A percentile compares a stretch with the other conserved stretches of the same genome.
Evolutionary conservation across 2,113 vertebrate species (phyloP).

Genomic region (Odontesthes bonariensis): DNA sequence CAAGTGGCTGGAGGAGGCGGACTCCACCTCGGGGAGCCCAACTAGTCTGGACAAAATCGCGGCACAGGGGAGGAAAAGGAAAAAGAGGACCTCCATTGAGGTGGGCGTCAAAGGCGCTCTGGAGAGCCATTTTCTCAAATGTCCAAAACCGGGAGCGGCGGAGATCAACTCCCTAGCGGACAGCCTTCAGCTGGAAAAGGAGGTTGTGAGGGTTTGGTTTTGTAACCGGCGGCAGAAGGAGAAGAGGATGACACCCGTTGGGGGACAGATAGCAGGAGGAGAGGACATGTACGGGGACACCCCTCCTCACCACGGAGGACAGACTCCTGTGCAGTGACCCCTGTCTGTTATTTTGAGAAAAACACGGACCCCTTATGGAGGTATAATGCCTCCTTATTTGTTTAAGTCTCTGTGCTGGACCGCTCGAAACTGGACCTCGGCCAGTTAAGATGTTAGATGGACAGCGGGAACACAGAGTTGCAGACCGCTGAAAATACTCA

Average conservation of each 20-base stretch:
- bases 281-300: conserved; percentile 99
- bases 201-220: conserved; percentile 99
- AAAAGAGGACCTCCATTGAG: conserved; percentile 99
- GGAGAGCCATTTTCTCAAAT: conserved; percentile 99
- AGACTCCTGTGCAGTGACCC: conserved; percentile 96
- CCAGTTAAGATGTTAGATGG: conserved; percentile 61
- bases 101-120: conserved; percentile 98
- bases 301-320: conserved; percentile 96
- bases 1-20: conserved; percentile 99
- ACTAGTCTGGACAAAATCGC: conserved; percentile 99
- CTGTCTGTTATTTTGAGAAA: conserved; percentile 19
- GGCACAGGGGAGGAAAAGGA: conserved; percentile 96
- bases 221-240: conserved; percentile 99
- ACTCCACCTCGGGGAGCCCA: conserved; percentile 97
- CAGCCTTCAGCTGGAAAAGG: conserved; percentile 98
- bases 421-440: conserved; percentile 54
- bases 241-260: conserved; percentile 98
- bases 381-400: conserved; percentile 55
- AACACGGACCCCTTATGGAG: conserved; percentile 67
- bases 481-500: conserved; percentile 60
- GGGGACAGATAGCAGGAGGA: conserved; percentile 89
- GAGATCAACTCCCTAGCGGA: conserved; percentile 98
- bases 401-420: conserved; percentile 63
- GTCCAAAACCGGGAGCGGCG: conserved; percentile 96
- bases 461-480: conserved; percentile 55